Base-by-base conservation (phyloP, 2,888 invertebrate genomes). In the Villa cingulata region DNA sequence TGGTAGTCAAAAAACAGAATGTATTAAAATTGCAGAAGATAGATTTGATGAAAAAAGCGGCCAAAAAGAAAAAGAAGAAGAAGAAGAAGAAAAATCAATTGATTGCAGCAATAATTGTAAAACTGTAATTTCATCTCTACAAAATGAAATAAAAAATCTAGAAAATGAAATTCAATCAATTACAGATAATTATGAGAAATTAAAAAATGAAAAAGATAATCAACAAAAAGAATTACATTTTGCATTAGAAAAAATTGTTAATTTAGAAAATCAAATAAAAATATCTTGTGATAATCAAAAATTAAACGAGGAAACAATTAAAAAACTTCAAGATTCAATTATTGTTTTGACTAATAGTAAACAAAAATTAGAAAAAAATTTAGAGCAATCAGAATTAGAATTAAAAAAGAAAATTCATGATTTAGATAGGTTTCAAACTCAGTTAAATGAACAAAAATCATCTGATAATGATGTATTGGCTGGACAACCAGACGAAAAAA, bases 271-370 rank as follows among this genome's bases (percentile, higher is more conserved):
- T 23, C 5, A 23, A 23, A 4, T 23, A 6, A 7, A 23, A 23
- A 6, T 23, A 6, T 23, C 23, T 23, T 61, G 61, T 44, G 57
- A 58, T 0, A 4, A n/a, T 17, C 7, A 29, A 23, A 37, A 37
- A 44, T 44, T 17, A 23, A 37, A 4, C 9, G 14, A 29, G 2
- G 16, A 2, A 17, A 36, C 5, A 17, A 37, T 17, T 16, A 20
- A 15, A 37, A 37, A 38, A 27, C 2, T 27, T 2, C 7, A 27
- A 27, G 27, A 9, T 27, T 10, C 10, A 27, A 27, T 36, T n/a
- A 34, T 34, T 27, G 37, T 41, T 14, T 34, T 50, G 20, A 15
- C 37, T 2, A 18, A 27, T 5, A 48, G 48, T 46, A 48, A 48
- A 12, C 39, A 46, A n/a, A 36, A 40, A 20, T n/a, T 45, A 7